Evolutionary conservation across 2,113 vertebrate genomes (phyloP), one percentile per base, ranked within the genome.

Genomic region (Oreochromis spilurus): DNA sequence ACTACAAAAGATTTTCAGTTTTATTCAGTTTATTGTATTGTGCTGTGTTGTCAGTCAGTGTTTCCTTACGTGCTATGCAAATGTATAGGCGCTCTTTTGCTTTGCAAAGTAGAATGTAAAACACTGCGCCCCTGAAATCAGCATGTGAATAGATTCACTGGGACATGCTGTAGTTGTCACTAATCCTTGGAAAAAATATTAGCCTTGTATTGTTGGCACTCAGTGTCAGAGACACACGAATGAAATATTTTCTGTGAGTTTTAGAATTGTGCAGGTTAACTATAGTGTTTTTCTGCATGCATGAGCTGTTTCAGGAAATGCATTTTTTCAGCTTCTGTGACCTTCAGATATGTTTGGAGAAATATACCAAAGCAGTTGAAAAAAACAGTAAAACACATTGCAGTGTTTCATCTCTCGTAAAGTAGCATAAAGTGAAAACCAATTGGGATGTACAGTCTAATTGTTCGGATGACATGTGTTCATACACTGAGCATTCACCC

Each of bases 351-450:
- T 50, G 6, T 77, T 45, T 54, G 62, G 16, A 17, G n/a, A 8
- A 43, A 75, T 52, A 50, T 31, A 17, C 70, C 43, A 77, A 77
- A 77, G 70, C 43, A 31, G 70, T n/a, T 50, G 70, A 50, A 31
- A 50, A 77, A 72, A 87, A 84, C 40, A 57, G 80, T 36, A 86
- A 78, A 70, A 54, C 60, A 34, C 60, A 29, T 62, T 80, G 84
- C 78, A 86, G 82, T 82, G 67, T 83, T 84, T 79, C 75, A 84
- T 70, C 34, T 40, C 7, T 26, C 19, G 2, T 3, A 65, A 58
- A 79, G 31, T 80, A 81, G 77, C 87, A 90, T 55, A 62, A 80
- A 84, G 62, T 80, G 50, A 14, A 90, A 89, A 87, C 72, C 83
- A 92, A 79, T 88, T 87, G 82, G 87, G n/a, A 70, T 36, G 19